Base-by-base conservation (phyloP, 2,797 vertebrate genomes). In the Pempheris klunzingeri region DNA sequence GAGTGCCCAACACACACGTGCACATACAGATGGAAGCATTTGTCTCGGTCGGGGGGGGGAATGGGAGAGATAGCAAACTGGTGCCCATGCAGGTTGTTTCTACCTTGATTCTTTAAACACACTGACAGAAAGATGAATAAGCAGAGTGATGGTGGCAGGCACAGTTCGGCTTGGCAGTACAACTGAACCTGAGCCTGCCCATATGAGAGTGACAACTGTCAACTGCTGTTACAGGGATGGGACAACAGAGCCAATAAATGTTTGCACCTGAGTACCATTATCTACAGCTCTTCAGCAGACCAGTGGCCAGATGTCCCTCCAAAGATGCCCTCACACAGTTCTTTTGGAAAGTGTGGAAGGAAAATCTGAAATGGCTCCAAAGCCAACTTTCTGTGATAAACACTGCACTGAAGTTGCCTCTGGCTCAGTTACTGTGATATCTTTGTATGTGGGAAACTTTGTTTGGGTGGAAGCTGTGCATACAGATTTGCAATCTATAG, bases 181-280 rank as follows among this genome's bases (percentile, higher is more conserved):
- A 77, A 66, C 71, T 81, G 77, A 82, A 75, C 49, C 71, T 81
- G 77, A 82, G 74, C 49, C 71, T 74, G 82, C n/a, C 64, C 34
- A 71, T 59, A 68, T 66, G 59, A 65, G n/a, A 32, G 53, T 43
- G 54, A n/a, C n/a, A n/a, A n/a, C n/a, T n/a, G 64, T 73, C 71
- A 72, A 79, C 62, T 61, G 78, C 67, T 83, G 74, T 76, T 74
- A 61, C 36, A 62, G 64, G 39, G 61, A 71, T 58, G 70, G 81
- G 26, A 77, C 66, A 74, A 75, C 69, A 53, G 73, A 86, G 76
- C 50, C 60, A 55, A 73, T 74, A 75, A 87, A 73, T 77, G 84
- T 83, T 88, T 84, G 72, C 83, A 87, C 82, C 82, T 82, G 86
- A 81, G 81, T 66, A 47, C 76, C 73, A 80, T 90, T 82, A 85